Evolutionary conservation across 2,888 invertebrate genomes (phyloP), one percentile per base, ranked within the genome.

Genomic region (Plebejus argus): DNA sequence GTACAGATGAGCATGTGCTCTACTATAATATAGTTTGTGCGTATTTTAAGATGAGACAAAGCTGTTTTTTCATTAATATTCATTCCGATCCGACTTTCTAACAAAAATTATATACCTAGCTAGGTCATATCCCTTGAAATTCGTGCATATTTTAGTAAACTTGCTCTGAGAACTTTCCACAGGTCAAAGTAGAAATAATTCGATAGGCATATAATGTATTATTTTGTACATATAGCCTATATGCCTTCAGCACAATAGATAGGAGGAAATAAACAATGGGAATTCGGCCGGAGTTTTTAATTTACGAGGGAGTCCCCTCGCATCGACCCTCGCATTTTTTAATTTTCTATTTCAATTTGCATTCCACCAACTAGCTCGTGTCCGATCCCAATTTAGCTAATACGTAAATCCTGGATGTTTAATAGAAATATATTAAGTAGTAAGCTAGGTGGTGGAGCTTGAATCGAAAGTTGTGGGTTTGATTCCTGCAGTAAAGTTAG

Each of bases 321-420:
- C 84, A 81, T 83, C 89, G 89, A 91, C 92, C 93, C 92, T 92
- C 91, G 89, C 89, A 85, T 90, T 92, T 86, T 92, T 92, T 90
- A 91, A 93, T 92, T 93, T 93, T 93, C 93, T 92, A 92, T 93
- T 93, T 92, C 89, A 91, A 92, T 93, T 93, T 91, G 91, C 90
- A 93, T 94, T 92, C 92, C 89, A 81, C 80, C 87, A 86, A 87
- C 90, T 90, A 88, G 86, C 84, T 85, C 81, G 83, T 83, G 81
- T 84, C 84, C 86, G 83, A 85, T 86, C 81, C 78, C 76, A 82
- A 82, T 79, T 79, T 81, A 80, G 78, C 58, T 71, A 77, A 78
- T 77, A 78, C 77, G 74, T 80, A 80, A 81, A 81, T 81, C 70
- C 71, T 80, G 78, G 77, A 80, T 78, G 79, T 83, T 83, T 80